phyloP scores from a whole-genome alignment of 2,797 vertebrate species.

The Tenualosa thibaudeaui region DNA sequence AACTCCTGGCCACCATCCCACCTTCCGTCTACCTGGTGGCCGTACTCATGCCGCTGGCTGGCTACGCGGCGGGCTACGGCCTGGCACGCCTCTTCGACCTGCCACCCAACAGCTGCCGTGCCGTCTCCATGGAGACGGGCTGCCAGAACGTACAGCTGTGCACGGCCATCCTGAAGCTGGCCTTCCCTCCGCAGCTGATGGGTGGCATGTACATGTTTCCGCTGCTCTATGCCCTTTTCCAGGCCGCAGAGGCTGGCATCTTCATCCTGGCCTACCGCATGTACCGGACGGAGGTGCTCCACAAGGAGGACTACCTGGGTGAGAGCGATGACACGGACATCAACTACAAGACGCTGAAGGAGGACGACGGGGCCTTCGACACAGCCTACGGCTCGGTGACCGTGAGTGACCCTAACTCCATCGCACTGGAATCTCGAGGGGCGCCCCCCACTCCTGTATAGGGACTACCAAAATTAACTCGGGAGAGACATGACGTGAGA shows the following conservation, averaged over 20 bases:
- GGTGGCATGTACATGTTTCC: conserved; percentile 98
- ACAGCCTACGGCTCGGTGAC: conserved; percentile 86
- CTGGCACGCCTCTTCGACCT: conserved; percentile 85
- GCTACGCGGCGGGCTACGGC: conserved; percentile 89
- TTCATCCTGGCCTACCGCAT: conserved; percentile 89
- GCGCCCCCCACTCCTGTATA: conserved; percentile 72
- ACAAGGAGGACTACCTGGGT: conserved; percentile 76
- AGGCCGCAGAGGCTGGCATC: conserved; percentile 89
- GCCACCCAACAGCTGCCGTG: conserved; percentile 85
- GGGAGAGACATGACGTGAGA: neutral
- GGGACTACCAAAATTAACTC: conserved; percentile 15
- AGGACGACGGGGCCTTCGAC: conserved; percentile 83
- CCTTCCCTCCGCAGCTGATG: conserved; percentile 89
- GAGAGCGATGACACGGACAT: conserved; percentile 82
- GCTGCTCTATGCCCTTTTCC: conserved; percentile 93
- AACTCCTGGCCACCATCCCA: conserved; percentile 87
- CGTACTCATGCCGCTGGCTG: conserved; percentile 89
- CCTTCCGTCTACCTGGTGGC: conserved; percentile 89
- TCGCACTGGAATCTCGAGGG: conserved; percentile 73
- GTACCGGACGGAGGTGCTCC: conserved; percentile 81
- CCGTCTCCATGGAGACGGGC: conserved; percentile 92
- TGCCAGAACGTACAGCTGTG: conserved; percentile 98
- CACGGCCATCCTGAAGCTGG: conserved; percentile 94
- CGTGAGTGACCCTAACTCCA: conserved; percentile 72
- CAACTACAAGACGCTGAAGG: conserved; percentile 88